Conservation (phyloP, 2,113 vertebrate genomes). For the Dendrocopos noguchii region DNA sequence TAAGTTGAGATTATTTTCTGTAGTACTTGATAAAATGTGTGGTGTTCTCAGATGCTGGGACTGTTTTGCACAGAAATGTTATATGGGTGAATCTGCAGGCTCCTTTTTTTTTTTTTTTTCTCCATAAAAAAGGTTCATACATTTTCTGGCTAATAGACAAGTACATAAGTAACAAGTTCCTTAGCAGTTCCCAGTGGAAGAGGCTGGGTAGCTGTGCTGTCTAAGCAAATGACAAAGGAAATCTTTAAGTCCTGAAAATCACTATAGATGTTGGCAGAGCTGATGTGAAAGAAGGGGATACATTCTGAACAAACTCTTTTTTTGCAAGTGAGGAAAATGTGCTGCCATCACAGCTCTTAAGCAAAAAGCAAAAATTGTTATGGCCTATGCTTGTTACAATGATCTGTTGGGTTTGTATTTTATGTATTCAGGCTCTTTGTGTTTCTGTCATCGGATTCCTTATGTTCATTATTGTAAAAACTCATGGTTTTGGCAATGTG, state of each 20-base stretch:
- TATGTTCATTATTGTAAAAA: not conserved
- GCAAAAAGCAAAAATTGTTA: not conserved
- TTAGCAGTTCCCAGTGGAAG: constrained; percentile 24
- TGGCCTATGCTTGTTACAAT: not conserved
- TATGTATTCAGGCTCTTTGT: not conserved
- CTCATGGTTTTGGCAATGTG: not conserved
- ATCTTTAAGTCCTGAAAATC: constrained; percentile 27
- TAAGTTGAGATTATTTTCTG: constrained; percentile 43
- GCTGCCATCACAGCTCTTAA: not conserved
- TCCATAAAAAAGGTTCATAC: not conserved
- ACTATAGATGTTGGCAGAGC: not conserved
- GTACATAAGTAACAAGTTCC: constrained; percentile 34
- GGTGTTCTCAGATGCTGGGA: not conserved
- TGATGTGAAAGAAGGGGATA: not conserved
- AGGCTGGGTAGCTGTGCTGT: constrained; percentile 3
- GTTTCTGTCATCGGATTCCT: not conserved
- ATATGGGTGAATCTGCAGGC: constrained; percentile 7
- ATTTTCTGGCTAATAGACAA: not conserved
- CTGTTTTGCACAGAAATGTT: constrained; percentile 16
- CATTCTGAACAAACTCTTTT: not conserved
- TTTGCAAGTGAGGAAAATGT: not conserved
- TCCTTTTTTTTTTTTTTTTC: not conserved
- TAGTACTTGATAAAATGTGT: constrained; percentile 19
- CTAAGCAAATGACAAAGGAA: constrained; percentile 33
- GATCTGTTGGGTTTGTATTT: not conserved